These are phyloP conservation scores for Cavia porcellus DNA, from an alignment of 2,113 vertebrate genomes.

Conservation along the genomic window DNA sequence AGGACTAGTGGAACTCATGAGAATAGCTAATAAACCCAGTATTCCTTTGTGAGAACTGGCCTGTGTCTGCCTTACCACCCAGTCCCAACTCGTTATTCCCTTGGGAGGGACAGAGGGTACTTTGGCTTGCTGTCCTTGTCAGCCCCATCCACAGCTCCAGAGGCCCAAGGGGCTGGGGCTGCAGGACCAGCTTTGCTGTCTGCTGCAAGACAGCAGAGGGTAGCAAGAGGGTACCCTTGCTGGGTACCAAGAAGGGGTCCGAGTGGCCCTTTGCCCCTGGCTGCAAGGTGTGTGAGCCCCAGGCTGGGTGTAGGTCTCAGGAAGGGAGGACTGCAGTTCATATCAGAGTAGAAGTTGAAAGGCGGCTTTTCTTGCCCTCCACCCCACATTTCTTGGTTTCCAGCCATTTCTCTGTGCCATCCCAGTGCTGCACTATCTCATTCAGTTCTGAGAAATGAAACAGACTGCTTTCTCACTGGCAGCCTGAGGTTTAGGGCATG, in stretches of 20 bases:
- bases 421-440: neutral
- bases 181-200: no score
- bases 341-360: neutral
- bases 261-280: neutral
- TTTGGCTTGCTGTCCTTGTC: neutral
- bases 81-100: neutral
- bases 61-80: slow-evolving; percentile 60
- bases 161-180: neutral
- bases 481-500: neutral
- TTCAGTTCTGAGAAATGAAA: neutral
- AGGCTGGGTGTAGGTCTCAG: neutral
- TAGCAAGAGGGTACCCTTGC: no score
- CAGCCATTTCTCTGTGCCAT: neutral
- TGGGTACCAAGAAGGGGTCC: neutral
- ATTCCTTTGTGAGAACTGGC: slow-evolving; percentile 18
- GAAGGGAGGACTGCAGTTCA: neutral
- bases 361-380: neutral
- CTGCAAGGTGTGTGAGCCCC: neutral
- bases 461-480: neutral
- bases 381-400: neutral
- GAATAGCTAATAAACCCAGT: slow-evolving; percentile 79
- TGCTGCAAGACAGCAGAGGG: neutral
- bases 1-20: neutral
- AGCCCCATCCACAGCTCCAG: neutral
- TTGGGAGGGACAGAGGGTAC: neutral